A percentile compares a stretch with the other conserved stretches of the same genome.
These are phyloP conservation scores for Trachops cirrhosus DNA, from an alignment of 2,797 vertebrate genomes.

Conservation along the genomic window DNA sequence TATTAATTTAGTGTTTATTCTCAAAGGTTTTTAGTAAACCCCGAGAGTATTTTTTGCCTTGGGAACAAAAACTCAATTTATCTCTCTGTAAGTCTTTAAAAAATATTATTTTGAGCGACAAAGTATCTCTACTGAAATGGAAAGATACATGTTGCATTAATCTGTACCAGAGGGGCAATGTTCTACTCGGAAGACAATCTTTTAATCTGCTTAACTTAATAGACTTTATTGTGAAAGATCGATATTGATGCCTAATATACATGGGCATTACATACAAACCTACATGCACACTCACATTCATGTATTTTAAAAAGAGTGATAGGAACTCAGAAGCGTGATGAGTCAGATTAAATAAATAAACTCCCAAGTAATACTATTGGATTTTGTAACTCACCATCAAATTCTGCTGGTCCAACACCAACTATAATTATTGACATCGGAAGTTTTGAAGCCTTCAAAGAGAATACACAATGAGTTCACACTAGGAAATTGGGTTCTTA, in stretches of 20 bases:
- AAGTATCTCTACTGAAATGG: background rate
- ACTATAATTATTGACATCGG: constrained; percentile 99
- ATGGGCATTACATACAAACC: background rate
- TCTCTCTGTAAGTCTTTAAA: background rate
- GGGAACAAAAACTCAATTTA: constrained; percentile 36
- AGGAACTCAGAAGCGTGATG: background rate
- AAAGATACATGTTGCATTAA: constrained; percentile 15
- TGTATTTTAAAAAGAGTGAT: background rate
- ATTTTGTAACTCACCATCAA: constrained; percentile 90
- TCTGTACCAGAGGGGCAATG: background rate
- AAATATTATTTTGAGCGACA: background rate
- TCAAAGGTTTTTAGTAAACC: constrained; percentile 12
- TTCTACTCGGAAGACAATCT: background rate
- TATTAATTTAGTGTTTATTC: constrained; percentile 17
- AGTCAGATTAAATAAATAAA: background rate
- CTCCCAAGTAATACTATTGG: background rate
- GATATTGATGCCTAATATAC: background rate
- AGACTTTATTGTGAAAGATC: background rate
- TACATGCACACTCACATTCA: background rate
- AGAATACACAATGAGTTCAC: constrained; percentile 51
- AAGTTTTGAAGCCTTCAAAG: constrained; percentile 89
- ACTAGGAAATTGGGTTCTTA: background rate
- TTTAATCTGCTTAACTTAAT: background rate
- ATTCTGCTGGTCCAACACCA: constrained; percentile 98
- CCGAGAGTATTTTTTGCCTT: constrained; percentile 15